Base-by-base conservation (phyloP, 1,140 invertebrate species). In the Episyrphus balteatus region DNA sequence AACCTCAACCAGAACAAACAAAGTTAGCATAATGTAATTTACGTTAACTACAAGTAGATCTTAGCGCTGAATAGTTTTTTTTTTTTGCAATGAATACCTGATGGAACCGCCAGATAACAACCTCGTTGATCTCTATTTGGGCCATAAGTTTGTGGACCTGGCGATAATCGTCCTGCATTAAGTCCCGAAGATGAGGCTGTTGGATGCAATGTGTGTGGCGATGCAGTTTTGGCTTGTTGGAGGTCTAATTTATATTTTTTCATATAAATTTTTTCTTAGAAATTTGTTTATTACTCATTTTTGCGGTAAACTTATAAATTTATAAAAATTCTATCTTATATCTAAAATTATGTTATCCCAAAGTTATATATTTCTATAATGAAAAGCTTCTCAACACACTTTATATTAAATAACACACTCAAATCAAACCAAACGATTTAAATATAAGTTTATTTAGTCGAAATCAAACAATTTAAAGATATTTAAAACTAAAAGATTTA, bases 101-200 rank as follows among this genome's bases (percentile, higher is more conserved):
- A 83, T 83, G 84, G 81, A 66, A 86, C 79, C 51, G 82, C 76
- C 62, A 85, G 76, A 72, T 85, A 86, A 57, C 79, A 81, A 68
- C 83, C 83, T 71, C 82, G 80, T 62, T 77, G 72, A 68, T 83
- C 80, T 57, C 61, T 66, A 58, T 75, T 75, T 59, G 80, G 73
- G 51, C 78, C 73, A 54, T 74, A 73, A 50, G 73, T 75, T 61
- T 78, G 73, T 53, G 76, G 74, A 55, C 75, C 71, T 51, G 58
- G 63, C 52, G 65, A 67, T 67, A 62, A 68, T 37, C 41, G 53
- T 45, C 46, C 50, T 56, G 70, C 71, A 42, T 51, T 49, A 51
- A 46, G 30, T 26, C 51, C 58, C 47, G 55, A 38, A 52, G 40
- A 26, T 34, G 58, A 46, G 38, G 58, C 42, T 15, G 50, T 50